Percentiles rank a stretch among this genome's conserved stretches.
Evolutionary conservation across 2,113 vertebrate genomes (phyloP).

Genomic region (Gnathonemus echidnorhynchus): DNA sequence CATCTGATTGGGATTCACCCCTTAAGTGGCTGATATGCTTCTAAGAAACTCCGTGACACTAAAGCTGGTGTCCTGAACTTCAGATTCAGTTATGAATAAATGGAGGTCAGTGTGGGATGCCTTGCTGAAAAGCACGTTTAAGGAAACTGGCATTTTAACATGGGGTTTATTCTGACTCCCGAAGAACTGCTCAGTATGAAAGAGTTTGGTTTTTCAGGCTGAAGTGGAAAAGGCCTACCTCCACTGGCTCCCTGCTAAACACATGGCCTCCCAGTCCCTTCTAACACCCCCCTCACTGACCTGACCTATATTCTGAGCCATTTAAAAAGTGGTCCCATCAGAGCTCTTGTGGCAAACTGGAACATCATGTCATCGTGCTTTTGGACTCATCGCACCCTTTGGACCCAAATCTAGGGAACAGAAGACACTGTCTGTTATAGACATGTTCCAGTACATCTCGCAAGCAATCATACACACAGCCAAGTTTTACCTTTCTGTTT

Average conservation of each 20-base stretch:
- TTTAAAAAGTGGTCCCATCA: conserved; percentile 1
- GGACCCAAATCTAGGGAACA: background rate
- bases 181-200: background rate
- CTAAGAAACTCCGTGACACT: background rate
- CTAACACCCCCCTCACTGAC: background rate
- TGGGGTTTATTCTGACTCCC: background rate
- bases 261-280: background rate
- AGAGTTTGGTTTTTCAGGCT: background rate
- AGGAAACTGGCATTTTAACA: background rate
- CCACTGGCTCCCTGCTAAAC: background rate
- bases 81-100: background rate
- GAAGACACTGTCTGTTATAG: background rate
- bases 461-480: background rate
- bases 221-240: background rate
- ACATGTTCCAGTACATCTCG: background rate
- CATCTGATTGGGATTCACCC: background rate
- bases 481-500: conserved; percentile 21
- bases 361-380: background rate
- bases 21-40: background rate
- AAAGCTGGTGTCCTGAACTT: background rate
- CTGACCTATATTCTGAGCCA: conserved; percentile 6
- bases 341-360: background rate
- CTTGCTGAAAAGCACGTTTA: background rate
- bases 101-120: background rate
- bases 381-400: background rate